Evolutionary conservation across 2,113 vertebrate species (phyloP).

Genomic region (Holacanthus passer): DNA sequence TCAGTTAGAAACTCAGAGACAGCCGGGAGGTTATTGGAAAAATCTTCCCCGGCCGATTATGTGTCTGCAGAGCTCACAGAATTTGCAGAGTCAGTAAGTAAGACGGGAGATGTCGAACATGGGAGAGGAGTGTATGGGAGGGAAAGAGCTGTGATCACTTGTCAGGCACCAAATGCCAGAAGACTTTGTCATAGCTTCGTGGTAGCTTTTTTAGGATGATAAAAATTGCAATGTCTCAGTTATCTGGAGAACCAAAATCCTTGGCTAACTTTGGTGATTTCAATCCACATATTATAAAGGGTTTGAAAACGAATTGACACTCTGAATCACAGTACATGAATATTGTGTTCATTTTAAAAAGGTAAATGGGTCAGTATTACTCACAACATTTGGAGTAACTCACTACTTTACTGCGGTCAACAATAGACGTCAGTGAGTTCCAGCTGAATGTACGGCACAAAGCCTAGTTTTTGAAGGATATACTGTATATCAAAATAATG

Average conservation of each 20-base stretch:
- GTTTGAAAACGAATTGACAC: not conserved
- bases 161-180: constrained; percentile 23
- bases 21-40: constrained; percentile 33
- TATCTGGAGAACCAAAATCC: not conserved
- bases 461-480: not conserved
- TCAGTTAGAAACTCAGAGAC: constrained; percentile 45
- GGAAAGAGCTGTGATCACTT: constrained; percentile 14
- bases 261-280: not conserved
- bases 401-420: not conserved
- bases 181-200: not conserved
- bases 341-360: not conserved
- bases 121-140: constrained; percentile 6
- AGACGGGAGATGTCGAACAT: constrained; percentile 8
- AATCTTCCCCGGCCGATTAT: constrained; percentile 39
- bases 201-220: not conserved
- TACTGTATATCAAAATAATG: constrained; percentile 10
- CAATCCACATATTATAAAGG: not conserved
- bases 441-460: not conserved
- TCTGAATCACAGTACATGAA: not conserved
- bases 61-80: constrained; percentile 48
- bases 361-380: not conserved
- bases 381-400: not conserved
- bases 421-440: not conserved
- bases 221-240: not conserved
- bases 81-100: constrained; percentile 50